Evolutionary conservation across 1,140 invertebrate species (phyloP).

Genomic region (Drosophila kepulauana): DNA sequence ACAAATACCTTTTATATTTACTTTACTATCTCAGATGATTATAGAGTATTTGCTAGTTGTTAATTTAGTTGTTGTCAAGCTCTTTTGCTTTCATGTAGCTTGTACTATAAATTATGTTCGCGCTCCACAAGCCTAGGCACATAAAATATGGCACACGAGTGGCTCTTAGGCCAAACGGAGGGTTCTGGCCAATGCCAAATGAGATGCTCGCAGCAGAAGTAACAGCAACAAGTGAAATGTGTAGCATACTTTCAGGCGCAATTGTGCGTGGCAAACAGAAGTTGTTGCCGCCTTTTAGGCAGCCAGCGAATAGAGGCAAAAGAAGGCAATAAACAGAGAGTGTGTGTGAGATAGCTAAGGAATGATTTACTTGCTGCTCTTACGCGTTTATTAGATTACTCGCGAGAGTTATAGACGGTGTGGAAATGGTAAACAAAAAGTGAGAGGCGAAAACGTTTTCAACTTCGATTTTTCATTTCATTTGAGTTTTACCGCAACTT

Average conservation of each 20-base stretch:
- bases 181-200: conserved; percentile 2
- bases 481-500: not conserved
- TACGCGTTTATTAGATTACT: conserved; percentile 38
- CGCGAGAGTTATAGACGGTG: conserved; percentile 1
- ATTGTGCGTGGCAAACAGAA: conserved; percentile 53
- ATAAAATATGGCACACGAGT: conserved; percentile 74
- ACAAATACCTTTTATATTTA: no score
- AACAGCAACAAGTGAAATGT: conserved; percentile 63
- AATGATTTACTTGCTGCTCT: conserved; percentile 28
- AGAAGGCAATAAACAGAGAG: conserved; percentile 4
- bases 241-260: conserved; percentile 45
- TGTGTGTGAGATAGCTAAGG: not conserved
- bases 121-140: conserved; percentile 37
- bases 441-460: not conserved
- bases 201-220: conserved; percentile 1
- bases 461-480: not conserved
- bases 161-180: conserved; percentile 48
- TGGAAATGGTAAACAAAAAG: not conserved
- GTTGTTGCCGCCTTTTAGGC: conserved; percentile 70
- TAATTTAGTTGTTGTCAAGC: not conserved
- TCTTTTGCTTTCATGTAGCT: conserved; percentile 5
- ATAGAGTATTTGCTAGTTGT: not conserved
- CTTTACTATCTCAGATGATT: no score
- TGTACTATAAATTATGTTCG: conserved; percentile 62
- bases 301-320: conserved; percentile 28